Evolutionary conservation across 1,140 invertebrate genomes (phyloP).

Genomic region (Drosophila watanabei): DNA sequence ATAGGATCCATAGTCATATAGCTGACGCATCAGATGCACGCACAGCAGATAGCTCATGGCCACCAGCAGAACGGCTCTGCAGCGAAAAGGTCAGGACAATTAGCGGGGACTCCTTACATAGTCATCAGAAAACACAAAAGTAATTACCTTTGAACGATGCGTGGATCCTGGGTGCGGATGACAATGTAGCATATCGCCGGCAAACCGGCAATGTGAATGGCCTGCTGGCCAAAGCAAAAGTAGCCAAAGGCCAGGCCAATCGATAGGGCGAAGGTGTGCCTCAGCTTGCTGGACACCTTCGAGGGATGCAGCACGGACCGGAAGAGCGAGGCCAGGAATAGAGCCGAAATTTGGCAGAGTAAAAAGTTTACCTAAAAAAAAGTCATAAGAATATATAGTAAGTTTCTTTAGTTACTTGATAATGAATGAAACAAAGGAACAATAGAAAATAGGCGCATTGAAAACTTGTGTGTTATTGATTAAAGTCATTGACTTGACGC

Average conservation of each 20-base stretch:
- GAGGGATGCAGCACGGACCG: conserved; percentile 90
- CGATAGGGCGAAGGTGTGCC: conserved; percentile 91
- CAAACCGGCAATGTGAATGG: conserved; percentile 91
- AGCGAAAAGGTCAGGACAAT: conserved; percentile 37
- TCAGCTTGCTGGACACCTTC: conserved; percentile 88
- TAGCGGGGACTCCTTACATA: background rate
- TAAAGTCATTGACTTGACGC: conserved; percentile 11
- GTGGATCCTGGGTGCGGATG: conserved; percentile 88
- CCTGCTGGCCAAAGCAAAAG: conserved; percentile 95
- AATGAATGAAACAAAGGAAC: conserved; percentile 1
- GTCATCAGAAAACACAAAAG: too few relatives aligned
- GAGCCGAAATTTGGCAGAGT: conserved; percentile 91
- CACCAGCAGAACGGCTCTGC: conserved; percentile 90
- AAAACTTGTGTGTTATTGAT: background rate
- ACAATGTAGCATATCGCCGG: conserved; percentile 91
- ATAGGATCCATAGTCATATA: conserved; percentile 95
- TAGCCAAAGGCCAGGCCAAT: conserved; percentile 92
- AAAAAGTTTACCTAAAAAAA: conserved; percentile 92
- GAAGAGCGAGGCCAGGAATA: conserved; percentile 91
- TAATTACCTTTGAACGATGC: conserved; percentile 88
- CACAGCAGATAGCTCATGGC: conserved; percentile 94
- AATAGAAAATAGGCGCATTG: background rate
- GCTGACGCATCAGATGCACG: conserved; percentile 94
- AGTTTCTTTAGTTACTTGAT: background rate
- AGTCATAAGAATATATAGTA: background rate